Evolutionary conservation across 2,113 vertebrate species (phyloP).

Genomic region (Excalfactoria chinensis): DNA sequence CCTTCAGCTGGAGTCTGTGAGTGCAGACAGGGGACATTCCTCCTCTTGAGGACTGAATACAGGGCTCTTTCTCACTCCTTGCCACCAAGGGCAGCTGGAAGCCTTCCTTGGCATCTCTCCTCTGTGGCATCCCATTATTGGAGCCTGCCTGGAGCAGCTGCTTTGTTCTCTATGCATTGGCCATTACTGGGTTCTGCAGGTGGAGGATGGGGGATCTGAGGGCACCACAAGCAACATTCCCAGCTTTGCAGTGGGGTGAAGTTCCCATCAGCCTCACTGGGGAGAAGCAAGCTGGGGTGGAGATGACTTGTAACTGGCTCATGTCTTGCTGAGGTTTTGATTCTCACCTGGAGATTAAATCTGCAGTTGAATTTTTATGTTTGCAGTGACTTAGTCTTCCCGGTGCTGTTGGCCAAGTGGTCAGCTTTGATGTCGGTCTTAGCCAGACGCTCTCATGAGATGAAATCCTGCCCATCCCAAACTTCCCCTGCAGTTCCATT

Average conservation of each 20-base stretch:
- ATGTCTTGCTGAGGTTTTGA: not conserved
- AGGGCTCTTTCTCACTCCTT: not conserved
- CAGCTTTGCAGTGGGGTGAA: fast-evolving
- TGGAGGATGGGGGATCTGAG: not conserved
- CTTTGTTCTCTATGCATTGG: fast-evolving
- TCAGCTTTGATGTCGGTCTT: slow-evolving; percentile 20
- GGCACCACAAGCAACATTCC: fast-evolving
- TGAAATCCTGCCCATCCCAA: slow-evolving; percentile 37
- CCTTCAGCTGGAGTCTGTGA: fast-evolving
- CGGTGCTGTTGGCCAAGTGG: slow-evolving; percentile 1
- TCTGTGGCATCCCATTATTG: not conserved
- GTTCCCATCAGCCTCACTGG: not conserved
- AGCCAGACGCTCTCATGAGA: not conserved
- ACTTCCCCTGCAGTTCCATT: not conserved
- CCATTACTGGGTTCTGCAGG: not conserved
- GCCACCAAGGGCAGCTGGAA: not conserved
- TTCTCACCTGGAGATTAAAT: slow-evolving; percentile 47
- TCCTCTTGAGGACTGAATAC: not conserved
- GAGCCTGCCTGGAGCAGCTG: not conserved
- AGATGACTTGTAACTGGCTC: not conserved
- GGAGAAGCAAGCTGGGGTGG: not conserved
- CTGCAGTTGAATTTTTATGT: slow-evolving; percentile 26
- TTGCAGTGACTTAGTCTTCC: slow-evolving; percentile 14
- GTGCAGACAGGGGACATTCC: not conserved
- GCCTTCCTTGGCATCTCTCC: not conserved